phyloP scores from a whole-genome alignment of 2,113 vertebrate species.

The Heterotis niloticus region DNA sequence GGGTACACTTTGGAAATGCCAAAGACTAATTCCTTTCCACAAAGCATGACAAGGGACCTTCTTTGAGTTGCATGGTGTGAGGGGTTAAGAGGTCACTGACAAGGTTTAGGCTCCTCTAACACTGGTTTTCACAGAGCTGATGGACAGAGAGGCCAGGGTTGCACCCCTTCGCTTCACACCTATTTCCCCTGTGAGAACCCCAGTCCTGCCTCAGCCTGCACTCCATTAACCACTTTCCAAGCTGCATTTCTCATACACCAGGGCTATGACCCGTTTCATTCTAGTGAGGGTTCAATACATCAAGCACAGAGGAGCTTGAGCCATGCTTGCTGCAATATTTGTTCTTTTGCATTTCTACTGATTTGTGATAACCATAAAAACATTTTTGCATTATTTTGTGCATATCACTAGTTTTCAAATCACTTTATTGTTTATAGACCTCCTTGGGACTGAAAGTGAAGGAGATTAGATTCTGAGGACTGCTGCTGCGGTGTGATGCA shows the following conservation, averaged over 20 bases:
- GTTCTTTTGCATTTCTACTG: neutral
- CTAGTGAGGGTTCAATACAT: neutral
- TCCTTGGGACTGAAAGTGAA: neutral
- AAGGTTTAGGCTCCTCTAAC: neutral
- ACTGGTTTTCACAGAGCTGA: neutral
- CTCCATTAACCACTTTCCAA: neutral
- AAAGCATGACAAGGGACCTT: neutral
- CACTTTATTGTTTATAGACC: neutral
- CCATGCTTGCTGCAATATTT: neutral
- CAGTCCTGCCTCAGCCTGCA: neutral
- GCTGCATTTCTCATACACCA: neutral
- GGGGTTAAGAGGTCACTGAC: neutral
- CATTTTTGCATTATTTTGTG: neutral
- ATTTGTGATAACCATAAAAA: neutral
- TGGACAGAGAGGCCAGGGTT: slow-evolving; percentile 2
- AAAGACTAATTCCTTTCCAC: slow-evolving; percentile 4
- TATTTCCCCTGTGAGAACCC: neutral
- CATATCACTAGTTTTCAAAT: neutral
- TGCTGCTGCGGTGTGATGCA: neutral
- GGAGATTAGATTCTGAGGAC: neutral
- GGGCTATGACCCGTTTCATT: neutral
- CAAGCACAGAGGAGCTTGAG: neutral
- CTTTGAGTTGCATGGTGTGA: neutral
- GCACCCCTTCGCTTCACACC: neutral
- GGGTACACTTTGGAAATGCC: neutral